These are phyloP conservation scores for Aphidius ervi DNA, from an alignment of 1,140 invertebrate genomes.

Conservation along the genomic window DNA sequence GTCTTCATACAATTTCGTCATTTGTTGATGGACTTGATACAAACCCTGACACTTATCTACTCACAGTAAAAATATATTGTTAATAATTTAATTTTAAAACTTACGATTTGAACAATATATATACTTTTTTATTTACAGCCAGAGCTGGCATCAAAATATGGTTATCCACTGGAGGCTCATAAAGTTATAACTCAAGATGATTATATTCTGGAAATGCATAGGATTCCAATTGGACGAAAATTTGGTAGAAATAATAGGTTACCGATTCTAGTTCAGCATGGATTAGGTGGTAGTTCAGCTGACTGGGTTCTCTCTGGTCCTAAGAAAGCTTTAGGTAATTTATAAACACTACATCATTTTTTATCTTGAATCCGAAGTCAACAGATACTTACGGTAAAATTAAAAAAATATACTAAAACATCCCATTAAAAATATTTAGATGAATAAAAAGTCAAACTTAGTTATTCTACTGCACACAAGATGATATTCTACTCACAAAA, in stretches of 20 bases:
- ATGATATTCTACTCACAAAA: no score
- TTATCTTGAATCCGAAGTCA: no score
- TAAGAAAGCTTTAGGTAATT: conserved; percentile 48
- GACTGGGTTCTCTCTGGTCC: conserved; percentile 60
- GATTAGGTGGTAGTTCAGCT: conserved; percentile 57
- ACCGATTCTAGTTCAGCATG: conserved; percentile 63
- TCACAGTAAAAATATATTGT: conserved; percentile 33
- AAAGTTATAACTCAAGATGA: conserved; percentile 64
- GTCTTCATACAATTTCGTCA: no score
- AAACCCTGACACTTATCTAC: conserved; percentile 40
- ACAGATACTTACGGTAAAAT: no score
- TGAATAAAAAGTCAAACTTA: no score
- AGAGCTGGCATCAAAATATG: conserved; percentile 53
- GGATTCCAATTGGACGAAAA: conserved; percentile 53
- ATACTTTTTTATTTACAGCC: conserved; percentile 37
- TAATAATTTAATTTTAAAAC: neutral
- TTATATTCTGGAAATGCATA: conserved; percentile 65
- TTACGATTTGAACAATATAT: neutral
- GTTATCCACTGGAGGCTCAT: conserved; percentile 56
- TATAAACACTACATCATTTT: no score
- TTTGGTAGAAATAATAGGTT: conserved; percentile 30
- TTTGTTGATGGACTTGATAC: conserved; percentile 26
- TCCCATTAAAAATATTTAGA: no score
- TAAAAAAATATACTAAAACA: no score
- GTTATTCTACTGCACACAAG: no score